These are phyloP conservation scores for Eulemur macaco DNA, from an alignment of 2,113 vertebrate species.

Conservation along the genomic window DNA sequence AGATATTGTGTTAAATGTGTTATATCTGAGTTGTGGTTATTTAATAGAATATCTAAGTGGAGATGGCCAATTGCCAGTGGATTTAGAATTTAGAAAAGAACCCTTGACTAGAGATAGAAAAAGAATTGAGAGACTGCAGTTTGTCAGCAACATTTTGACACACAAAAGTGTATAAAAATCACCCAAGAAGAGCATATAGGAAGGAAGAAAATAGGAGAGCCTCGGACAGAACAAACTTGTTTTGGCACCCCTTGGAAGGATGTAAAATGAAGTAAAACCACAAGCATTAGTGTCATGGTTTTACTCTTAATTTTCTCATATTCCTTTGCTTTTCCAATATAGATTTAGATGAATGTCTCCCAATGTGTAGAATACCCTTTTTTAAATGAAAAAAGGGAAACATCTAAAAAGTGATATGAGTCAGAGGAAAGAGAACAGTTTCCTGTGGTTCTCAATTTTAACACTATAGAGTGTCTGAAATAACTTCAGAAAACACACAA, in stretches of 20 bases:
- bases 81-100: constrained; percentile 37
- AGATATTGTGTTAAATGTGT: background rate
- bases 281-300: constrained; percentile 3
- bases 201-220: constrained; percentile 11
- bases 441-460: constrained; percentile 62
- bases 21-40: background rate
- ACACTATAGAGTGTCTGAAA: constrained; percentile 58
- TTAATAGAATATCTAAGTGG: background rate
- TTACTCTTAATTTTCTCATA: constrained; percentile 52
- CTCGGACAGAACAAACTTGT: background rate
- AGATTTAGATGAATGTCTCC: constrained; percentile 36
- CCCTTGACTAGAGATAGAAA: background rate
- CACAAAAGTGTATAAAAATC: constrained; percentile 28
- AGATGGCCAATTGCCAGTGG: background rate
- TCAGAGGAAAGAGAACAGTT: constrained; percentile 22
- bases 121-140: background rate
- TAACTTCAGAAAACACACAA: constrained; percentile 48
- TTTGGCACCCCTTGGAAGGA: background rate
- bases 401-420: constrained; percentile 25
- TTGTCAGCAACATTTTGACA: background rate
- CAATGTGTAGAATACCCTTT: background rate
- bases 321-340: constrained; percentile 5
- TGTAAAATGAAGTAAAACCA: constrained; percentile 29
- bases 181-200: background rate
- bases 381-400: constrained; percentile 27